Conservation (phyloP, 2,888 invertebrate species). For the Xestia sexstrigata region DNA sequence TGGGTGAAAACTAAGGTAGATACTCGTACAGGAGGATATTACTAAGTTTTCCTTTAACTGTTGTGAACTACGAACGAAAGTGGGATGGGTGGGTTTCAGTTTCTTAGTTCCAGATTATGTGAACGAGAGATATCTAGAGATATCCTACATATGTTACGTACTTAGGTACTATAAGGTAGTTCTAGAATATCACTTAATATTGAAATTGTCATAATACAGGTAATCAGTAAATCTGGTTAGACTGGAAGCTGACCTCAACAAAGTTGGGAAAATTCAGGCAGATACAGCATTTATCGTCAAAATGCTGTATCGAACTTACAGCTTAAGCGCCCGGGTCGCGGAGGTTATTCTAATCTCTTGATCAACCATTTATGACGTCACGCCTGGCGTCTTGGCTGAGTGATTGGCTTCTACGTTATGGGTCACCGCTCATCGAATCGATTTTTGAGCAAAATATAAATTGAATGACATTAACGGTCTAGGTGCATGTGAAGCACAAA, state of each 20-base stretch:
- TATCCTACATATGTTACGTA: too few relatives aligned
- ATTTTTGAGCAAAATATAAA: not conserved
- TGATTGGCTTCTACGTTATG: not conserved
- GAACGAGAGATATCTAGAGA: not conserved
- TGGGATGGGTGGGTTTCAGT: not conserved
- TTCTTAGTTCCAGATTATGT: not conserved
- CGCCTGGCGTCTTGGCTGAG: not conserved
- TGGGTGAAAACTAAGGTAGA: slow-evolving; percentile 2
- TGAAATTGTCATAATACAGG: not conserved
- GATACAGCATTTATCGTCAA: too few relatives aligned
- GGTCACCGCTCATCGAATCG: not conserved
- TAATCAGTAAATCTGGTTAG: not conserved
- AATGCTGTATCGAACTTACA: not conserved
- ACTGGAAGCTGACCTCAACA: not conserved
- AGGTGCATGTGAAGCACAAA: not conserved
- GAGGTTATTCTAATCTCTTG: not conserved
- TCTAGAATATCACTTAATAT: not conserved
- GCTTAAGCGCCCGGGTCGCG: not conserved
- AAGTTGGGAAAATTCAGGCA: not conserved
- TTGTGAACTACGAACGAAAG: not conserved
- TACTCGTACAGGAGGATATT: not conserved
- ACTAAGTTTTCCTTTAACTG: not conserved
- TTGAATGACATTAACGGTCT: not conserved
- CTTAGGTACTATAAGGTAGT: too few relatives aligned
- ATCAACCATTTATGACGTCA: not conserved